Base-by-base conservation (phyloP, 2,797 vertebrate species). In the Megaceryle alcyon region DNA sequence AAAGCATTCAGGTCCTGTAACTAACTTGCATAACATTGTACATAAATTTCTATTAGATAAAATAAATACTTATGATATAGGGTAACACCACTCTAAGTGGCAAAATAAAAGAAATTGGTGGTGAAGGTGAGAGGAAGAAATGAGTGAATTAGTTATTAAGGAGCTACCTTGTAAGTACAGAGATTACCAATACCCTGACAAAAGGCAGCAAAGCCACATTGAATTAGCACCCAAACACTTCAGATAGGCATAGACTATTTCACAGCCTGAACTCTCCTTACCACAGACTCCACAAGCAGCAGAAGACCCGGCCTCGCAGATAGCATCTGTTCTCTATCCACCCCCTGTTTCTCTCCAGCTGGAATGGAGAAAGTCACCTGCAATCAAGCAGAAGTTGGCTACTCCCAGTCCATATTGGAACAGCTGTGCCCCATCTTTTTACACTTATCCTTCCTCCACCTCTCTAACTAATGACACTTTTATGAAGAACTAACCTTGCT, bases 401-500 rank as follows among this genome's bases (percentile, higher is more conserved):
- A 88, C 71, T 95, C 82, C 28, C 88, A 88, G 89, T 61, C 93
- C 68, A 23, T 93, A 96, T 81, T 89, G 81, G 54, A 97, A 85
- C 95, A 97, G 96, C 96, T 97, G 96, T 76, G 95, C 77, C 15
- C 4, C 92, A 92, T 92, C 75, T 87, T 89, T 88, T 88, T 23
- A 37, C 91, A 94, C 92, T 96, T 96, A 97, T 82, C 90, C 86
- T 92, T 91, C 81, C 82, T 90, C 78, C 94, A 86, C 82, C 94
- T 95, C 91, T 79, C 81, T 81, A 94, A 93, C 77, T 84, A 96
- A 61, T 60, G 75, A 82, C 71, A 81, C 86, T 73, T 92, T 78
- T 54, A 6, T n/a, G 72, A 87, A 73, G 46, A 90, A 70, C 15
- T 77, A 93, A 48, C 73, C 66, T 86, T 51, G 39, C 79, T 72